A percentile compares a stretch with the other conserved stretches of the same genome.
phyloP scores from a whole-genome alignment of 2,888 invertebrate genomes.

The Machimus rusticus region DNA sequence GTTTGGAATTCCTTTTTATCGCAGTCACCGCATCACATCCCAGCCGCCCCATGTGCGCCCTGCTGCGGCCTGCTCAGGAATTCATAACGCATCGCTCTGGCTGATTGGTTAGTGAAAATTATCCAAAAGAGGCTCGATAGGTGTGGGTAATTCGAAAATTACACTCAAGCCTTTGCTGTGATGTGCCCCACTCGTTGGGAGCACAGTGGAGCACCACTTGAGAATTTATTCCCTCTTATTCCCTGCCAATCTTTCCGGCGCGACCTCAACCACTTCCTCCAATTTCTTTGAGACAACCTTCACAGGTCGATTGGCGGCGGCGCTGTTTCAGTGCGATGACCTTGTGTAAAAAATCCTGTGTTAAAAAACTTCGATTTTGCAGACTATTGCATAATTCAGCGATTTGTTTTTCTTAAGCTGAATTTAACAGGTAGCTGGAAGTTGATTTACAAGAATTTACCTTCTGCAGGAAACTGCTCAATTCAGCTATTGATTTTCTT shows the following conservation, averaged over 20 bases:
- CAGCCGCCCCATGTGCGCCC: neutral
- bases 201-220: neutral
- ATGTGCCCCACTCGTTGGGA: neutral
- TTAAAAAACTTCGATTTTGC: no score
- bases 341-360: neutral
- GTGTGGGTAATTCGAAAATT: slow-evolving; percentile 34
- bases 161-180: neutral
- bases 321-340: neutral
- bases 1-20: slow-evolving; percentile 19
- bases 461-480: no score
- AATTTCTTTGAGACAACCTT: neutral
- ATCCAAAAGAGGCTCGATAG: slow-evolving; percentile 9
- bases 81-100: slow-evolving; percentile 1
- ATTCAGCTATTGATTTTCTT: no score
- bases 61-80: slow-evolving; percentile 4
- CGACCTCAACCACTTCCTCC: neutral
- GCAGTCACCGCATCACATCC: neutral
- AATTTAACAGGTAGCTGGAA: no score
- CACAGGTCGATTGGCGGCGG: neutral
- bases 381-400: no score
- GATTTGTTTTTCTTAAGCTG: no score
- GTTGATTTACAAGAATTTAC: no score
- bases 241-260: neutral
- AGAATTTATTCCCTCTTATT: neutral
- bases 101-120: slow-evolving; percentile 34